Conservation (phyloP, 2,797 vertebrate genomes). For the Epinephelus coioides region DNA sequence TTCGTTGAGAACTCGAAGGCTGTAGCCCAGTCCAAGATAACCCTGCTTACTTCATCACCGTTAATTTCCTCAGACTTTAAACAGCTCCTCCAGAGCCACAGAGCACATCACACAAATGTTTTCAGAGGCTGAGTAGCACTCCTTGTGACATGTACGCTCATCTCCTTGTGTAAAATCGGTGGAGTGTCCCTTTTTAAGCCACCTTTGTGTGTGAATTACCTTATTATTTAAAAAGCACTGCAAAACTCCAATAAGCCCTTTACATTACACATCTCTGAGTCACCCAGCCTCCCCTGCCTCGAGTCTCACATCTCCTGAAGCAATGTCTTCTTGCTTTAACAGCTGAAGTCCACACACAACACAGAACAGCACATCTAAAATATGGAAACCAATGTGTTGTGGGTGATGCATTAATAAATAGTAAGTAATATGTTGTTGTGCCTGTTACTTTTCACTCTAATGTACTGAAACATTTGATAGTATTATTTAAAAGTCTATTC, state of each 20-base stretch:
- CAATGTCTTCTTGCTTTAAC: conserved; percentile 17
- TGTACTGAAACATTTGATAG: background rate
- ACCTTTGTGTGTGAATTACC: background rate
- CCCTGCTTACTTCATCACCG: background rate
- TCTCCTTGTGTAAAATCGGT: background rate
- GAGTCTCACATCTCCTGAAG: conserved; percentile 25
- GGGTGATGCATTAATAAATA: conserved; percentile 13
- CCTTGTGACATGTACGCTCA: background rate
- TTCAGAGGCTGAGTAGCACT: background rate
- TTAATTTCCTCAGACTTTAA: background rate
- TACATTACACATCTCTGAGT: background rate
- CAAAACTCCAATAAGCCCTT: background rate
- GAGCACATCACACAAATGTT: background rate
- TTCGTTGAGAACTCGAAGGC: background rate
- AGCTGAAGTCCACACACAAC: background rate
- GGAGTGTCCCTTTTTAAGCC: background rate
- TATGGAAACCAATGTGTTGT: conserved; percentile 5
- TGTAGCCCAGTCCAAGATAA: background rate
- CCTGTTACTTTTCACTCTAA: background rate
- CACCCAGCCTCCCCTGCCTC: background rate
- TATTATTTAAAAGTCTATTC: conserved; percentile 14
- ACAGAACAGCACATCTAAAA: conserved; percentile 15
- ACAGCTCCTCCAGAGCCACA: background rate
- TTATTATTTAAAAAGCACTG: conserved; percentile 1
- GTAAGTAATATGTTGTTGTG: background rate